phyloP scores from a whole-genome alignment of 2,113 vertebrate species.

The Callocephalon fimbriatum region DNA sequence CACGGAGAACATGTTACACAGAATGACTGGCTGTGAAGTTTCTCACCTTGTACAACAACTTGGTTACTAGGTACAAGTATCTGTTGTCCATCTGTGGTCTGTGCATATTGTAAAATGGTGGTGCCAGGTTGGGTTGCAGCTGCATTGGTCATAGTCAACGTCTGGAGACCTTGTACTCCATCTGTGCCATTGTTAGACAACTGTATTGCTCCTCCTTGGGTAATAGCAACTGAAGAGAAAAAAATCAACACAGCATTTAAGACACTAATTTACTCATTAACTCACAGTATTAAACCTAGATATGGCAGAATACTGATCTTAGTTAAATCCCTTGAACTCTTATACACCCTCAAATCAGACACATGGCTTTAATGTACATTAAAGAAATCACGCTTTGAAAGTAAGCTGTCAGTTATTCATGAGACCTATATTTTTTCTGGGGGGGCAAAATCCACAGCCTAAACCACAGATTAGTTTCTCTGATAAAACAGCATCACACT shows the following conservation, averaged over 20 bases:
- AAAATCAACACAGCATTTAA: conserved; percentile 26
- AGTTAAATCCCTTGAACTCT: not conserved
- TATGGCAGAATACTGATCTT: not conserved
- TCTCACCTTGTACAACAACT: conserved; percentile 98
- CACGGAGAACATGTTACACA: not conserved
- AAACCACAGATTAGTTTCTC: not conserved
- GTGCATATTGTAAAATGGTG: conserved; percentile 97
- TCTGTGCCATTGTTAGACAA: conserved; percentile 97
- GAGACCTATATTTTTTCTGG: not conserved
- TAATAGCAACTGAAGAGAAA: conserved; percentile 91
- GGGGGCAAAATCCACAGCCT: not conserved
- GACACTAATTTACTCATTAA: conserved; percentile 19
- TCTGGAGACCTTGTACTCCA: conserved; percentile 95
- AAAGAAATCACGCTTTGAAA: not conserved
- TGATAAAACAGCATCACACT: not conserved
- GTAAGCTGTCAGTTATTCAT: not conserved
- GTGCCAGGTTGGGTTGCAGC: conserved; percentile 88
- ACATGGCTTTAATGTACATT: not conserved
- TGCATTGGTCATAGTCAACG: conserved; percentile 94
- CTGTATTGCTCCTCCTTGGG: conserved; percentile 97
- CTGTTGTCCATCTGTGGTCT: conserved; percentile 98
- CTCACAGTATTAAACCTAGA: conserved; percentile 19
- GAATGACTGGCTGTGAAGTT: conserved; percentile 3
- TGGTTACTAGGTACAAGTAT: conserved; percentile 98
- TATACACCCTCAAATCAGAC: not conserved